Percentiles rank a stretch among this genome's conserved stretches.
phyloP scores from a whole-genome alignment of 1,140 invertebrate species.

The Lasioglossum albipes region DNA sequence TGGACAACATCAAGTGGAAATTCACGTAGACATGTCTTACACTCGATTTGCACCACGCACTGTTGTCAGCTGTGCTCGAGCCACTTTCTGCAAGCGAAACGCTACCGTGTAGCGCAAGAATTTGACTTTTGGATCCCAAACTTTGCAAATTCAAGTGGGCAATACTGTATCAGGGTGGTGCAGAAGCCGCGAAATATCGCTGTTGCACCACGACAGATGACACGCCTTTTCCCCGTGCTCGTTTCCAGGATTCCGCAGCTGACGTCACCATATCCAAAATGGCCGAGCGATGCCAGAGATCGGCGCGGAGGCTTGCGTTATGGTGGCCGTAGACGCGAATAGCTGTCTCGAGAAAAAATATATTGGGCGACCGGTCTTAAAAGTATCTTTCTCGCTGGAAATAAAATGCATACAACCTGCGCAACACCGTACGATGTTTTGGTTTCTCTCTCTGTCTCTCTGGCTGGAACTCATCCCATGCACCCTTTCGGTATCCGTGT shows the following conservation, averaged over 20 bases:
- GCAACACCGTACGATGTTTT: neutral
- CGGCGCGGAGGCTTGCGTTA: constrained; percentile 36
- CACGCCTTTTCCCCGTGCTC: constrained; percentile 29
- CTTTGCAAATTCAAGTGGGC: too few species aligned
- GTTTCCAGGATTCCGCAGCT: constrained; percentile 36
- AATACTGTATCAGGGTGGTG: too few species aligned
- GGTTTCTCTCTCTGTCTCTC: neutral
- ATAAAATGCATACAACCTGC: constrained; percentile 27
- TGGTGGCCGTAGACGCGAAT: constrained; percentile 48
- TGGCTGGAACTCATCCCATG: neutral
- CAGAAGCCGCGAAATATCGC: too few species aligned
- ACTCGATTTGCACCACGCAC: too few species aligned
- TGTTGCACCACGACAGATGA: constrained; percentile 9
- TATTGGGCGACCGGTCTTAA: neutral
- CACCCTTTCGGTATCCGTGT: neutral
- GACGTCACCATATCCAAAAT: constrained; percentile 50
- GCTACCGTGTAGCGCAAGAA: too few species aligned
- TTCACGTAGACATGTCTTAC: too few species aligned
- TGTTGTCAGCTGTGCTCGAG: too few species aligned
- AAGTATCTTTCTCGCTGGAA: constrained; percentile 23
- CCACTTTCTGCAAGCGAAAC: too few species aligned
- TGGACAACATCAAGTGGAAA: too few species aligned
- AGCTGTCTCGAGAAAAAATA: constrained; percentile 35
- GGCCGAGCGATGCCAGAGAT: constrained; percentile 37
- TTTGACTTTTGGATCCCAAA: too few species aligned